phyloP scores from a whole-genome alignment of 1,140 invertebrate genomes.

The Steinernema khuongi region DNA sequence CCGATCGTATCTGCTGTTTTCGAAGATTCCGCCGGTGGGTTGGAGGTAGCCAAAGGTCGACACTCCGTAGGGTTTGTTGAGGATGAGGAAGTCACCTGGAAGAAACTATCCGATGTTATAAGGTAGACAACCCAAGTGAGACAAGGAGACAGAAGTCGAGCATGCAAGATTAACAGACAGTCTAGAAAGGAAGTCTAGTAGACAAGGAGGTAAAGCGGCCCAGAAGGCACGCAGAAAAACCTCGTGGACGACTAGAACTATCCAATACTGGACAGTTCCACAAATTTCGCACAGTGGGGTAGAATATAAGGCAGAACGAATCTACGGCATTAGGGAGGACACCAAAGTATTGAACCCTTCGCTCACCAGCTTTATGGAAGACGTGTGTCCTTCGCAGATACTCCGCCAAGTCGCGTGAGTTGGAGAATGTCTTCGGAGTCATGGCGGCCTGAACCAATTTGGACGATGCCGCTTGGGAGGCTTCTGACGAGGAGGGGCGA shows the following conservation, averaged over 20 bases:
- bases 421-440: neutral
- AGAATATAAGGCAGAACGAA: no score
- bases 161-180: no score
- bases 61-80: neutral
- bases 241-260: no score
- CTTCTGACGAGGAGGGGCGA: neutral
- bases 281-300: neutral
- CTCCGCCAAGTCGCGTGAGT: neutral
- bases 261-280: no score
- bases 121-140: no score
- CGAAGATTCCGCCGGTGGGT: neutral
- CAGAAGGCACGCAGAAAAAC: no score
- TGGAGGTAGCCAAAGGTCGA: neutral
- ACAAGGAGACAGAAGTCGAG: no score
- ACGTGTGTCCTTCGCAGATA: neutral
- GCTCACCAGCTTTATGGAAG: neutral
- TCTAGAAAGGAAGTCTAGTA: no score
- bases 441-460: neutral
- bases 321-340: no score
- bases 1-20: constrained; percentile 1
- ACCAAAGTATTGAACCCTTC: no score
- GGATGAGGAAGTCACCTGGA: neutral
- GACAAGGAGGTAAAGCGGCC: no score
- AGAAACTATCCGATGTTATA: no score
- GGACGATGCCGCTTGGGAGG: neutral